Percentiles rank a stretch among this genome's conserved stretches.
These are phyloP conservation scores for Saiga tatarica DNA, from an alignment of 2,113 vertebrate species.

Conservation along the genomic window DNA sequence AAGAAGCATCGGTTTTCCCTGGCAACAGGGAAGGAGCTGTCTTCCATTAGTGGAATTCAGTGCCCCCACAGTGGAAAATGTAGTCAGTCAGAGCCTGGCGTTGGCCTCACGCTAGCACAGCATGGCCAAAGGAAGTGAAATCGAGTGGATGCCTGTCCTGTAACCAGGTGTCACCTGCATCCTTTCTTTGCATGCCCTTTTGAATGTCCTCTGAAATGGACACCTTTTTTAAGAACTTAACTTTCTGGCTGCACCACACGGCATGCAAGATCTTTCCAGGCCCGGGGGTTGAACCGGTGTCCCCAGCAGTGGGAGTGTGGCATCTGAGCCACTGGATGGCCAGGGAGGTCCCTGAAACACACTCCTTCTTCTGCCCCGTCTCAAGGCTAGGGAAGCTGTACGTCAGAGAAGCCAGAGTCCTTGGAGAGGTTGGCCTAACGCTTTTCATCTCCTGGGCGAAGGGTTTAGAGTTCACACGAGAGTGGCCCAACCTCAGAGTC, in stretches of 20 bases:
- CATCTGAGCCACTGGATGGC: neutral
- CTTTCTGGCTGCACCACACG: accelerated
- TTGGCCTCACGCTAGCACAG: no score
- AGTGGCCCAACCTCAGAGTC: neutral
- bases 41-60: neutral
- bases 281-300: accelerated
- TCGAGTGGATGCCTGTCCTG: accelerated
- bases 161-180: no score
- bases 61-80: neutral
- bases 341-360: neutral
- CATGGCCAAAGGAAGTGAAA: neutral
- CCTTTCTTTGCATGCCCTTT: neutral
- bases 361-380: neutral
- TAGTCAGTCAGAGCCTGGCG: neutral
- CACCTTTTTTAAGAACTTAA: neutral
- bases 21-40: neutral
- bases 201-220: neutral
- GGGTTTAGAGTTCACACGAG: neutral
- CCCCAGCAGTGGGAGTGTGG: neutral
- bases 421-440: accelerated
- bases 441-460: neutral
- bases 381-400: neutral
- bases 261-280: neutral
- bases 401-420: neutral
- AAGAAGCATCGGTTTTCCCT: accelerated